A percentile compares a stretch with the other conserved stretches of the same genome.
Conservation (phyloP, 1,140 invertebrate species). For the Drosophila ambigua region DNA sequence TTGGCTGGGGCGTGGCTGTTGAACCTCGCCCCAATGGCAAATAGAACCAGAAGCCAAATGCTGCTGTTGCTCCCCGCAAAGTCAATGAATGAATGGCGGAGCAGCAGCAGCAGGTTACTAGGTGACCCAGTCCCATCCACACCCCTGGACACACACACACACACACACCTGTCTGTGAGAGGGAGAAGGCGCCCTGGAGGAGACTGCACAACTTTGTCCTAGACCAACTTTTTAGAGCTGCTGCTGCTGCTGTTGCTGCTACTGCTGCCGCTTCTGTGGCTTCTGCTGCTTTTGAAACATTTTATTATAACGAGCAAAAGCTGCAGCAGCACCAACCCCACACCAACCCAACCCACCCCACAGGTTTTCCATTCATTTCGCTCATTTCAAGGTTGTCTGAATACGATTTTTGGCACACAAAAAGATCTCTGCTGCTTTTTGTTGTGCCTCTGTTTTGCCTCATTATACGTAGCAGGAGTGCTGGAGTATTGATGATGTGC, state of each 20-base stretch:
- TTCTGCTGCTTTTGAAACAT: constrained; percentile 62
- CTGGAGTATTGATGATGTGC: constrained; percentile 43
- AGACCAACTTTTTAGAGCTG: constrained; percentile 74
- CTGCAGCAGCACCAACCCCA: constrained; percentile 16
- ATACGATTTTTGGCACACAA: constrained; percentile 31
- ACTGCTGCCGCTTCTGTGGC: constrained; percentile 12
- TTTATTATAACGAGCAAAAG: constrained; percentile 47
- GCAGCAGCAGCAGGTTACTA: constrained; percentile 74
- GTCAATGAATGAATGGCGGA: constrained; percentile 65
- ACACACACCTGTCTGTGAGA: constrained; percentile 20
- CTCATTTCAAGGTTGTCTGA: constrained; percentile 54
- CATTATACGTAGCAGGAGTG: constrained; percentile 8
- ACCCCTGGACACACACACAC: constrained; percentile 40
- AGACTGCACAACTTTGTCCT: constrained; percentile 69
- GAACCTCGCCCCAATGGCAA: constrained; percentile 47
- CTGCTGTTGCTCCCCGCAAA: constrained; percentile 41
- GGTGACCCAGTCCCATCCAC: constrained; percentile 70
- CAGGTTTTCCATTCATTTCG: constrained; percentile 30
- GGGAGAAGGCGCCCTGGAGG: too few relatives aligned
- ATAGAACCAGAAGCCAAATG: constrained; percentile 29
- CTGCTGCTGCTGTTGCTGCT: constrained; percentile 34
- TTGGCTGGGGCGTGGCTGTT: constrained; percentile 29
- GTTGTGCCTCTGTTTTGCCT: not conserved
- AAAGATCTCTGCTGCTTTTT: not conserved
- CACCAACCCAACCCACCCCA: constrained; percentile 1